A percentile compares a stretch with the other conserved stretches of the same genome.
phyloP scores from a whole-genome alignment of 2,113 vertebrate species.

The Antechinus flavipes region DNA sequence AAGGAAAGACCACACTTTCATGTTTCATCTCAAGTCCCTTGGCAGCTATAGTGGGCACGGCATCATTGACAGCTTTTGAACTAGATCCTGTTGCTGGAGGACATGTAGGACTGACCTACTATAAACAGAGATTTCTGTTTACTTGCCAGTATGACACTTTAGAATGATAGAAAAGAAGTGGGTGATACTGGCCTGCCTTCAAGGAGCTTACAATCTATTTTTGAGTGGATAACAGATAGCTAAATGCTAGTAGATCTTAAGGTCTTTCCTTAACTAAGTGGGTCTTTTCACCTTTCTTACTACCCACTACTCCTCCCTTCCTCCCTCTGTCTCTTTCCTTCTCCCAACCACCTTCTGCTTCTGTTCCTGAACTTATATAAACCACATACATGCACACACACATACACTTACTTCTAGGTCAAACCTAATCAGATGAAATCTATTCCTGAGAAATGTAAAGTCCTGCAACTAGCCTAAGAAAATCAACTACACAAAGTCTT shows the following conservation, averaged over 20 bases:
- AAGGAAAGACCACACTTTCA: not conserved
- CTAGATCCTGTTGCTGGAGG: not conserved
- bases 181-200: not conserved
- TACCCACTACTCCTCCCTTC: not conserved
- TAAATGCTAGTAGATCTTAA: not conserved
- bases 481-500: not conserved
- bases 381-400: not conserved
- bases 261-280: not conserved
- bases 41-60: not conserved
- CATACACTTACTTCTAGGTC: not conserved
- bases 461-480: not conserved
- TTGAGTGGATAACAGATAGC: not conserved
- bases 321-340: not conserved
- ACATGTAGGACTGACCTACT: not conserved
- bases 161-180: not conserved
- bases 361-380: not conserved
- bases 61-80: not conserved
- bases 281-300: not conserved
- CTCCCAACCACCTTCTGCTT: not conserved
- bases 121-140: not conserved
- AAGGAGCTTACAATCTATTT: not conserved
- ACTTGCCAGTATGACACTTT: not conserved
- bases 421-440: not conserved
- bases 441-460: not conserved
- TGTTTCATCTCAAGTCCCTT: not conserved